Conservation (phyloP, 2,113 vertebrate genomes). For the Phaetusa simplex region DNA sequence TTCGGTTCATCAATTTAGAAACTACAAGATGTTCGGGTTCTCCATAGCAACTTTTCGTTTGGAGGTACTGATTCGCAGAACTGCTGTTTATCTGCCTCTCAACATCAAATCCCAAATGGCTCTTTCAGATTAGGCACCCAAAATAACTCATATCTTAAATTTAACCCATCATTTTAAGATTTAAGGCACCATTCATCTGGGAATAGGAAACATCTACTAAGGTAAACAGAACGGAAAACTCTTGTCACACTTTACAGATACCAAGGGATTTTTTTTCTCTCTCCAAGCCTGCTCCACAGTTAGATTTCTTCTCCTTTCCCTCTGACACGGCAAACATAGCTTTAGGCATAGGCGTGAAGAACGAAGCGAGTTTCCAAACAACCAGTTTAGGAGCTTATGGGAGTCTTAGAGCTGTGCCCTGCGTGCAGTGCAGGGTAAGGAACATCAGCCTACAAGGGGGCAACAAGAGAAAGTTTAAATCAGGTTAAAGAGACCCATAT, state of each 20-base stretch:
- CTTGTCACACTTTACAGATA: not conserved
- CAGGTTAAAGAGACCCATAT: not conserved
- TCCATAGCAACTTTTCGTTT: not conserved
- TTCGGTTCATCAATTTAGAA: not conserved
- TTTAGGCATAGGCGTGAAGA: not conserved
- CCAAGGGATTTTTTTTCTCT: not conserved
- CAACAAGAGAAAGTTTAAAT: not conserved
- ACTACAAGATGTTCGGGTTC: not conserved
- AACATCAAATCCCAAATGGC: not conserved
- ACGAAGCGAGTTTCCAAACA: not conserved
- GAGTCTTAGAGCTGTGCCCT: not conserved
- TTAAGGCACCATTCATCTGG: not conserved
- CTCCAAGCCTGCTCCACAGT: not conserved
- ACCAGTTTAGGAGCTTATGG: not conserved
- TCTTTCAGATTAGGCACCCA: not conserved
- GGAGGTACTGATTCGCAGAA: not conserved
- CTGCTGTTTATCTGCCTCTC: not conserved
- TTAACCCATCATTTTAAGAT: not conserved
- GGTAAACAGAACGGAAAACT: not conserved
- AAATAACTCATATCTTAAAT: not conserved
- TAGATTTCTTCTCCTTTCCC: not conserved
- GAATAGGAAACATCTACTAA: not conserved
- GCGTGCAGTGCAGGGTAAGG: not conserved
- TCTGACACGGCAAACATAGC: not conserved
- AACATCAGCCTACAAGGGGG: not conserved